A percentile compares a stretch with the other conserved stretches of the same genome.
phyloP scores from a whole-genome alignment of 2,888 invertebrate genomes.

The Andrena trimmerana region DNA sequence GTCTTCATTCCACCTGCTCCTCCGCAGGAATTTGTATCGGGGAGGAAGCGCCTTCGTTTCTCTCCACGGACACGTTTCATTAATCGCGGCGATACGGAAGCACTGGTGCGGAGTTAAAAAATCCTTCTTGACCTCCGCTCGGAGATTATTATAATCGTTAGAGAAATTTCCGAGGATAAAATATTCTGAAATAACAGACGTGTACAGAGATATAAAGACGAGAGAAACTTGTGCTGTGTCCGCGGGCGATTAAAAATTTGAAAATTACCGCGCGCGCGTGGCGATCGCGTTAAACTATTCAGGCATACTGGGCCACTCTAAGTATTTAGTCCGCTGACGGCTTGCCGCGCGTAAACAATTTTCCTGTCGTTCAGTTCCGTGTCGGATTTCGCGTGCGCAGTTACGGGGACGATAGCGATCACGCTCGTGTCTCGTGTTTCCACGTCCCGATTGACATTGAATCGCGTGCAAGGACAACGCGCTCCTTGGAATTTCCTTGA shows the following conservation, averaged over 20 bases:
- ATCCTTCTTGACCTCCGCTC: too few species aligned
- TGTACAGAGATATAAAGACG: too few species aligned
- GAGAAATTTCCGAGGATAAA: too few species aligned
- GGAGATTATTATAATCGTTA: too few species aligned
- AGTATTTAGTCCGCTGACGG: background rate
- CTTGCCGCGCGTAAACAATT: constrained; percentile 13
- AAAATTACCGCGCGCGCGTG: background rate
- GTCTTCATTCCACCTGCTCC: constrained; percentile 20
- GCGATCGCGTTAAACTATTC: background rate
- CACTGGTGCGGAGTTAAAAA: too few species aligned
- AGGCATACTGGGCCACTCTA: background rate
- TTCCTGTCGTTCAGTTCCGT: constrained; percentile 15
- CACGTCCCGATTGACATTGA: constrained; percentile 58
- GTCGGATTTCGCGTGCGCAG: constrained; percentile 5
- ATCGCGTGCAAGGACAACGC: constrained; percentile 44
- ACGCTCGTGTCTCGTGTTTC: constrained; percentile 46
- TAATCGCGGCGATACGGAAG: too few species aligned
- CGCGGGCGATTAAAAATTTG: background rate
- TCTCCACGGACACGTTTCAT: background rate
- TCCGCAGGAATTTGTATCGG: constrained; percentile 20
- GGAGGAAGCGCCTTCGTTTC: background rate
- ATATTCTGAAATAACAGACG: too few species aligned
- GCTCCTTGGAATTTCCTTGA: constrained; percentile 52
- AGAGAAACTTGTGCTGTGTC: too few species aligned
- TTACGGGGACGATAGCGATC: constrained; percentile 51